phyloP scores from a whole-genome alignment of 2,888 invertebrate genomes.

The Morpho helenor region DNA sequence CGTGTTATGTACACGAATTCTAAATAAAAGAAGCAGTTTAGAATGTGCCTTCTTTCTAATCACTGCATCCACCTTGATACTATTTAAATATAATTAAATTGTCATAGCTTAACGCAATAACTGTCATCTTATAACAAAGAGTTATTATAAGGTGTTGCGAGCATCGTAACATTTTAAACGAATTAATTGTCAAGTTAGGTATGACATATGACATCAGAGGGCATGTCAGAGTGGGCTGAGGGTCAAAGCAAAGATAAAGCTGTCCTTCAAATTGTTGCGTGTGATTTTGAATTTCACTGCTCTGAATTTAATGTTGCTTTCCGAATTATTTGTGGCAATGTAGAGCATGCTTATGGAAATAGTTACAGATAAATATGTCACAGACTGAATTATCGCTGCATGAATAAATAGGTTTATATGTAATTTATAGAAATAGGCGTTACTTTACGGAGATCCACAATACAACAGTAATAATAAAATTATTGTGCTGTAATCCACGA shows the following conservation, averaged over 20 bases:
- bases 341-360: conserved; percentile 5
- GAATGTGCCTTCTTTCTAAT: too few relatives aligned
- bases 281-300: background rate
- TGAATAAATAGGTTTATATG: background rate
- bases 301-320: background rate
- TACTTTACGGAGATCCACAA: too few relatives aligned
- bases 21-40: too few relatives aligned
- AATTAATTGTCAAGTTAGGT: conserved; percentile 1
- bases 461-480: too few relatives aligned
- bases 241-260: background rate
- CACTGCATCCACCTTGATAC: too few relatives aligned
- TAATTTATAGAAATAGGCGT: too few relatives aligned
- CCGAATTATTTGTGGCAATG: background rate
- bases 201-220: conserved; percentile 2
- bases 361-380: background rate
- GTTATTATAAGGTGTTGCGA: too few relatives aligned
- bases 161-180: conserved; percentile 1
- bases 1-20: too few relatives aligned
- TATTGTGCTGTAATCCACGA: too few relatives aligned
- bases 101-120: too few relatives aligned
- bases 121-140: too few relatives aligned
- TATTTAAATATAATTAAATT: too few relatives aligned
- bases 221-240: background rate
- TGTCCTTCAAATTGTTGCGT: background rate
- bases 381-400: background rate